Evolutionary conservation across 2,797 vertebrate genomes (phyloP).

Genomic region (Lates japonicus): DNA sequence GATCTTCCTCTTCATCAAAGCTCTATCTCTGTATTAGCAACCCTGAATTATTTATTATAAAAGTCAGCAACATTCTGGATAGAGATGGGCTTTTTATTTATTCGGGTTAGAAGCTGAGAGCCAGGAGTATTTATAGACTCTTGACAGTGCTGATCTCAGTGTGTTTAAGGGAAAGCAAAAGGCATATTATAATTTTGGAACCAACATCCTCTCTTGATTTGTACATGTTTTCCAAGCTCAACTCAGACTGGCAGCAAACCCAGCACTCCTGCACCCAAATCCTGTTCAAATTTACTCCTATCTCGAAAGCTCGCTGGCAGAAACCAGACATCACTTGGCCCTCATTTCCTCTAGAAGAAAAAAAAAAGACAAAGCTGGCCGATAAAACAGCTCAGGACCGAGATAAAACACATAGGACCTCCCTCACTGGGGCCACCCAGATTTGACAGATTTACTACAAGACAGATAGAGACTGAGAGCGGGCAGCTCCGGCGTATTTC

Average conservation of each 20-base stretch:
- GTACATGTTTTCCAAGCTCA: constrained; percentile 31
- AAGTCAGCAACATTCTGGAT: no score
- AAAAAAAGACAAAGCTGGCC: constrained; percentile 23
- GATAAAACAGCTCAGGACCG: constrained; percentile 30
- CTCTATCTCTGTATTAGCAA: no score
- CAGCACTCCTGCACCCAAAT: constrained; percentile 57
- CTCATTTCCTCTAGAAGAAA: constrained; percentile 41
- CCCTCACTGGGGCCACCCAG: constrained; percentile 11
- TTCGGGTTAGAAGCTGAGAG: no score
- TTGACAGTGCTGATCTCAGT: background rate
- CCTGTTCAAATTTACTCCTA: constrained; percentile 62
- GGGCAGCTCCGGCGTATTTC: constrained; percentile 11
- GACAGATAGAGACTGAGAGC: constrained; percentile 18
- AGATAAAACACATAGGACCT: constrained; percentile 18
- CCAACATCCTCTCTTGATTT: constrained; percentile 19
- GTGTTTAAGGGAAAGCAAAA: constrained; percentile 4
- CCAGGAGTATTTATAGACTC: background rate
- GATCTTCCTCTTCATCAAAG: no score
- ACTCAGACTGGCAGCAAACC: constrained; percentile 52
- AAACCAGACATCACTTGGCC: constrained; percentile 50
- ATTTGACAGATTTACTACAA: constrained; percentile 7
- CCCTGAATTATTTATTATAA: no score
- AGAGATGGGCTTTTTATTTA: no score
- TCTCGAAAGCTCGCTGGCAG: constrained; percentile 58
- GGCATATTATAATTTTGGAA: constrained; percentile 11